phyloP scores from a whole-genome alignment of 2,113 vertebrate species.

The Dunckerocampus dactyliophorus region DNA sequence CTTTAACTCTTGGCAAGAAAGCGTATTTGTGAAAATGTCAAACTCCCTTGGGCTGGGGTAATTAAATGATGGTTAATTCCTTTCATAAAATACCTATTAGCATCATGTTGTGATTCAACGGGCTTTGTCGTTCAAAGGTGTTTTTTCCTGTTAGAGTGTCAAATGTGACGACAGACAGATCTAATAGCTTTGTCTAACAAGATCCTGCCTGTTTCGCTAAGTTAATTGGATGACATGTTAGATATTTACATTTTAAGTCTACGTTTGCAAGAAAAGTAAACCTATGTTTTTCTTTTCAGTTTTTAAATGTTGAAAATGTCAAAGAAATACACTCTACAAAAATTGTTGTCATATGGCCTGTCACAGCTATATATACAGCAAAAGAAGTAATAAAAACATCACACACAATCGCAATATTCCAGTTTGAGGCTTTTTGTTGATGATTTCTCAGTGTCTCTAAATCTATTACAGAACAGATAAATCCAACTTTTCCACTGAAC shows the following conservation, averaged over 20 bases:
- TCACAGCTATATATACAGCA: too few species aligned
- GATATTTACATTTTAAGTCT: too few species aligned
- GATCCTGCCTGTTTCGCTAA: too few species aligned
- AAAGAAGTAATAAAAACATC: neutral
- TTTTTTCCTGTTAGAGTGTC: neutral
- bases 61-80: slow-evolving; percentile 25
- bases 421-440: neutral
- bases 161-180: neutral
- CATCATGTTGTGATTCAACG: slow-evolving; percentile 7
- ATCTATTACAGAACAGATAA: too few species aligned
- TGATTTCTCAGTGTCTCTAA: neutral
- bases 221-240: too few species aligned
- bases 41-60: slow-evolving; percentile 4
- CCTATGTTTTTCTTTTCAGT: too few species aligned
- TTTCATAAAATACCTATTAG: slow-evolving; percentile 19
- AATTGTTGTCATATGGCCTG: too few species aligned
- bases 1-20: slow-evolving; percentile 9
- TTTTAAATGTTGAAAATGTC: too few species aligned
- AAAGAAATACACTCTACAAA: too few species aligned
- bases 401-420: too few species aligned
- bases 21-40: slow-evolving; percentile 13
- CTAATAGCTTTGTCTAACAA: neutral
- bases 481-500: too few species aligned
- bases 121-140: slow-evolving; percentile 8
- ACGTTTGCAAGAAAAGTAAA: too few species aligned